Conservation (phyloP, 2,797 vertebrate species). For the Semaprochilodus insignis region DNA sequence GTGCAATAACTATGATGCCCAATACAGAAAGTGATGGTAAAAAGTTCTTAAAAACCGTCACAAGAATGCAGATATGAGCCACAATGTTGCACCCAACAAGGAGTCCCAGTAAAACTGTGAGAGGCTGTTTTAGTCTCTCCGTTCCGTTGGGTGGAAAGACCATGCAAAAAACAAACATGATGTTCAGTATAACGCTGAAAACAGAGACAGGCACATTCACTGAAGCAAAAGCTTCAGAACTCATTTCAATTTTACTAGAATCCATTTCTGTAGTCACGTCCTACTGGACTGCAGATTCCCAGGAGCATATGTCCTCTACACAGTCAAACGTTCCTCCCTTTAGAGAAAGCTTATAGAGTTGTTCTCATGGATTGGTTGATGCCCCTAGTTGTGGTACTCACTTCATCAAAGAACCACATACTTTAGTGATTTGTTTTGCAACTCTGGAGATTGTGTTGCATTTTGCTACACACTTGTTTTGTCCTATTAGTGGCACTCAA, state of each 20-base stretch:
- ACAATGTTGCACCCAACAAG: slow-evolving; percentile 45
- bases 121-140: slow-evolving; percentile 59
- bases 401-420: too few species aligned
- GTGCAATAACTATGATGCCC: too few species aligned
- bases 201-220: slow-evolving; percentile 44
- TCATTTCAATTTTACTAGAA: not conserved
- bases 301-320: not conserved
- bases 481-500: too few species aligned
- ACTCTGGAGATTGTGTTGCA: too few species aligned
- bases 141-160: slow-evolving; percentile 18
- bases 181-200: slow-evolving; percentile 54
- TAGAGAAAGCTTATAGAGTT: not conserved
- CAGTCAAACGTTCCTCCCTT: not conserved
- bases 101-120: slow-evolving; percentile 57
- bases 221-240: not conserved
- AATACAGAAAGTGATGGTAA: too few species aligned
- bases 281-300: not conserved
- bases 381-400: too few species aligned
- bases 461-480: too few species aligned
- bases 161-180: slow-evolving; percentile 64
- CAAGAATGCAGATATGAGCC: slow-evolving; percentile 18
- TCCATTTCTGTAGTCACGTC: not conserved
- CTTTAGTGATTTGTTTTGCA: too few species aligned
- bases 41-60: not conserved
- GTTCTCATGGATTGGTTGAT: not conserved